Percentiles rank a stretch among this genome's conserved stretches.
phyloP scores from a whole-genome alignment of 1,140 invertebrate species.

The Procambarus virginalis region DNA sequence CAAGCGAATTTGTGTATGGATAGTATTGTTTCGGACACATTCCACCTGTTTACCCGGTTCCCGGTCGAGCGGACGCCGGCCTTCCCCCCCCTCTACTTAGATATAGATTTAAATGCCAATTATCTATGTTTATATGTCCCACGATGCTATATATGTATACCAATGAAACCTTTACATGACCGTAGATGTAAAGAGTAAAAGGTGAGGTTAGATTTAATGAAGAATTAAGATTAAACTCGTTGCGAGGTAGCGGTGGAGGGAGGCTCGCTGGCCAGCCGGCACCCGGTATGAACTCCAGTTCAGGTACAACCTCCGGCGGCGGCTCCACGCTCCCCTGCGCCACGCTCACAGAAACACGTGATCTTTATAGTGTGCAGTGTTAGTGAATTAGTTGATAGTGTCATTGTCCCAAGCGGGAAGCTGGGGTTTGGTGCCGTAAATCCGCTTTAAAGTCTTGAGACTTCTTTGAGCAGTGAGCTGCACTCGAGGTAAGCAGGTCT shows the following conservation, averaged over 20 bases:
- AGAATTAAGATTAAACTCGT: conserved; percentile 16
- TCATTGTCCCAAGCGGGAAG: background rate
- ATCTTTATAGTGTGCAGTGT: conserved; percentile 24
- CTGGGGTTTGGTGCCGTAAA: background rate
- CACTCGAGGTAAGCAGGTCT: background rate
- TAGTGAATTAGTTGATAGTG: conserved; percentile 2
- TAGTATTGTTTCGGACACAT: conserved; percentile 32
- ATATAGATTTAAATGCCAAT: no score
- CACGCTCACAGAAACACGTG: conserved; percentile 43
- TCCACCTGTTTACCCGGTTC: conserved; percentile 51
- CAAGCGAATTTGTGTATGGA: conserved; percentile 26
- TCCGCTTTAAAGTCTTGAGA: background rate
- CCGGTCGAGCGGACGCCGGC: conserved; percentile 9
- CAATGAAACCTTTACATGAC: no score
- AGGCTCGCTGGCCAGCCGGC: conserved; percentile 35
- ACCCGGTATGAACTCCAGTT: conserved; percentile 34
- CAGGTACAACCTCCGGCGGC: conserved; percentile 48
- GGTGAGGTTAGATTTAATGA: background rate
- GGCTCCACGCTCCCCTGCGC: conserved; percentile 10
- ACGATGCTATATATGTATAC: no score
- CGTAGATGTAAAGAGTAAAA: no score
- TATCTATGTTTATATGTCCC: no score
- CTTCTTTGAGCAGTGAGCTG: background rate
- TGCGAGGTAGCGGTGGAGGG: background rate
- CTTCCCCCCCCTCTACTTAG: background rate